Evolutionary conservation across 2,113 vertebrate species (phyloP), one percentile per base, ranked within the genome.

Genomic region (Pelodiscus sinensis): DNA sequence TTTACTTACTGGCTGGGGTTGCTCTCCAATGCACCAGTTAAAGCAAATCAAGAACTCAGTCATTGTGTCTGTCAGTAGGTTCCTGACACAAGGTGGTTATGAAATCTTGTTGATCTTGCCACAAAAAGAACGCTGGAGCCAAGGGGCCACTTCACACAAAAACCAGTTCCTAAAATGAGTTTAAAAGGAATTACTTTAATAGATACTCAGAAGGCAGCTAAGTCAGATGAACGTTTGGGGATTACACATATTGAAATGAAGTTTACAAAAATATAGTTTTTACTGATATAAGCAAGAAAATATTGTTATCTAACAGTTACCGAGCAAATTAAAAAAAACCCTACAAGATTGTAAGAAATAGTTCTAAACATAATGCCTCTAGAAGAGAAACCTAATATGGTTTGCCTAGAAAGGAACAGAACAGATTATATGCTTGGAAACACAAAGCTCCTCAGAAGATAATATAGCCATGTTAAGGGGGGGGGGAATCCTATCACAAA

Each of bases 1-100:
- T 87, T 87, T 90, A 99, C 99, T 98, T 95, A 99, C 99, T 82
- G 98, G 98, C 62, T 99, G 98, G 24, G 99, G 98, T 96, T 99
- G 98, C 93, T 99, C 99, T 88, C 98, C 98, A 81, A 95, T 97
- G 86, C 97, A 98, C 95, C 97, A 98, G 2, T 95, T 97, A 82
- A 98, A 97, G 89, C 97, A 98, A 88, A 98, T 94, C 81, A 97
- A 92, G 91, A 98, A 97, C 95, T 99, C 99, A 60, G 98, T 99
- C 99, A 99, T 99, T 96, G 56, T 98, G 77, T 95, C 82, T 79
- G 87, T 84, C 87, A 62, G 87, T 2, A 81, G 57, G 13, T 62
- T 86, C 58, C 80, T 35, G 51, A 94, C 29, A 80, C 27, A 29
- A 55, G 75, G 29, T 35, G 12, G n/a, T 68, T 44, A 50, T 57